Conservation (phyloP, 2,797 vertebrate genomes). For the Holocentrus rufus region DNA sequence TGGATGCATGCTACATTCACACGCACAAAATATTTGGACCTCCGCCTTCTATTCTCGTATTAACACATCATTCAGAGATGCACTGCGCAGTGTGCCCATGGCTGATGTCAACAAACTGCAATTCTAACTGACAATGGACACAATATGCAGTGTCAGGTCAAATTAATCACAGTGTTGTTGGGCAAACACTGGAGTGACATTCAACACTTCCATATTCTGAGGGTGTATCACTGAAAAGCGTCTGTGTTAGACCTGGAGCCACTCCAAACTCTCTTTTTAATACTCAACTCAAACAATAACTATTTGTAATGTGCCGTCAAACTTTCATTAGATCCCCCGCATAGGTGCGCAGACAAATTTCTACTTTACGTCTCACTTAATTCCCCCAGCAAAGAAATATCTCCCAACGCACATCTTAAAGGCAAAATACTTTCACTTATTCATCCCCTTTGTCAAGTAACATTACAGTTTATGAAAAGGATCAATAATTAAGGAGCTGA, state of each 20-base stretch:
- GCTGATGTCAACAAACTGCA: conserved; percentile 17
- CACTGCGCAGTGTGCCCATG: neutral
- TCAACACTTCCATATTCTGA: conserved; percentile 34
- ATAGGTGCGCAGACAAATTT: neutral
- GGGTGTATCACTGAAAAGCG: conserved; percentile 13
- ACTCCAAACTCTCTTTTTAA: neutral
- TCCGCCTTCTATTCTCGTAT: neutral
- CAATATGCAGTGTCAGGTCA: conserved; percentile 8
- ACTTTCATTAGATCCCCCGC: neutral
- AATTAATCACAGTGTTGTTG: conserved; percentile 28
- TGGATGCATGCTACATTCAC: neutral
- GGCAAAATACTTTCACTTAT: conserved; percentile 32
- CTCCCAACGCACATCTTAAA: neutral
- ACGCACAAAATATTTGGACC: neutral
- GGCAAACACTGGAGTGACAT: conserved; percentile 12
- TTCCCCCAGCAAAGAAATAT: conserved; percentile 9
- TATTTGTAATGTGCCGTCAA: neutral
- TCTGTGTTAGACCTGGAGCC: conserved; percentile 22
- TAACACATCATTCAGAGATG: conserved; percentile 2
- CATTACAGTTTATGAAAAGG: conserved; percentile 46
- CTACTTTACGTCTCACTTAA: neutral
- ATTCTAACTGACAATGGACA: conserved; percentile 29
- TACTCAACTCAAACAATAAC: neutral
- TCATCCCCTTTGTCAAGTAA: conserved; percentile 21
- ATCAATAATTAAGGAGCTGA: conserved; percentile 53